Conservation (phyloP, 2,797 vertebrate genomes). For the Sebastes taczanowskii region DNA sequence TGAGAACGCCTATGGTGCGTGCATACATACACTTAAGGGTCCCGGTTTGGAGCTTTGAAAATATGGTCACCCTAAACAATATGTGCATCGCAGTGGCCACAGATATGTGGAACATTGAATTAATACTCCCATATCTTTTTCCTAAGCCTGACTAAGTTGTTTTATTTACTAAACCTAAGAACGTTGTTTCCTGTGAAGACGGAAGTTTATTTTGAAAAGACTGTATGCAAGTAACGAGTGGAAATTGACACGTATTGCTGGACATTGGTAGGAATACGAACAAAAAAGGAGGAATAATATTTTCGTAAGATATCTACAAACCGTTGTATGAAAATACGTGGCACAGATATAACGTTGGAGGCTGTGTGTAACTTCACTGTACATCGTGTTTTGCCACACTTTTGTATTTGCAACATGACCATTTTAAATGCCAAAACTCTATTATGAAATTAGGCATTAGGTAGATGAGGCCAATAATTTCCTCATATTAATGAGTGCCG, state of each 20-base stretch:
- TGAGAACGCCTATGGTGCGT: not conserved
- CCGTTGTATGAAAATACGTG: not conserved
- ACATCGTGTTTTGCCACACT: not conserved
- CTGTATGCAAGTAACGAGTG: too few species aligned
- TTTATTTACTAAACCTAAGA: too few species aligned
- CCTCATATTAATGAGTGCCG: constrained; percentile 10
- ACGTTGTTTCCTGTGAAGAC: too few species aligned
- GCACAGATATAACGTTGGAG: not conserved
- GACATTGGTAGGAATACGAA: too few species aligned
- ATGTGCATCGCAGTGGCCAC: accelerated
- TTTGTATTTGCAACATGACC: not conserved
- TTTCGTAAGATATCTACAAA: too few species aligned
- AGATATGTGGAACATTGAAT: too few species aligned
- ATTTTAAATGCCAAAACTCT: constrained; percentile 1
- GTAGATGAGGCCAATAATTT: constrained; percentile 7
- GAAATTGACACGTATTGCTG: too few species aligned
- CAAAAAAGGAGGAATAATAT: too few species aligned
- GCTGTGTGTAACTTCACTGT: not conserved
- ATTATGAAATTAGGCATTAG: not conserved
- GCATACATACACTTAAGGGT: not conserved
- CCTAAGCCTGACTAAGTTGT: too few species aligned
- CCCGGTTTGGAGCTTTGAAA: not conserved
- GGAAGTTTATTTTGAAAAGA: too few species aligned
- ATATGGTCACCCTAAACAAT: not conserved
- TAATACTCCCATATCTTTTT: too few species aligned